Evolutionary conservation across 2,113 vertebrate species (phyloP).

Genomic region (Clarias gariepinus): DNA sequence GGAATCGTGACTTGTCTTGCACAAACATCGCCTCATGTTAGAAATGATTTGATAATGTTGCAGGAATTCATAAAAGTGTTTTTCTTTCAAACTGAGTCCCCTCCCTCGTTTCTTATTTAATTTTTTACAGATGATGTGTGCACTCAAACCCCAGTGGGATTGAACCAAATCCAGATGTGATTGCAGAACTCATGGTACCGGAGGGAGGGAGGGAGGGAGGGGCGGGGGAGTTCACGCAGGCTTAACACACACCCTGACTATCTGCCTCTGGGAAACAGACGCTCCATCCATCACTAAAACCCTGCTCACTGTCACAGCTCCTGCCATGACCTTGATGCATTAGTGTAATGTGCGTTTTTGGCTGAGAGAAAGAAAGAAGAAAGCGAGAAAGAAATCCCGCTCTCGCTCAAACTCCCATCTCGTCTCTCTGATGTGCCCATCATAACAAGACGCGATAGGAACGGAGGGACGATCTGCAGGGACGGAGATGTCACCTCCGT

Average conservation of each 20-base stretch:
- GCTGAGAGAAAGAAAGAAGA: slow-evolving; percentile 9
- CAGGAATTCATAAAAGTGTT: not conserved
- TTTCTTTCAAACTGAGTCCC: not conserved
- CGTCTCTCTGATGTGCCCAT: slow-evolving; percentile 42
- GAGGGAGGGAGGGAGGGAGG: not conserved
- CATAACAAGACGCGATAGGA: slow-evolving; percentile 53
- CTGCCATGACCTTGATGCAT: slow-evolving; percentile 29
- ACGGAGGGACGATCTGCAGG: slow-evolving; percentile 63
- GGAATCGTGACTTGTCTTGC: not conserved
- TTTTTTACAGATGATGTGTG: slow-evolving; percentile 5
- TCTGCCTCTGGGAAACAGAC: not conserved
- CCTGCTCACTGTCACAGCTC: slow-evolving; percentile 19
- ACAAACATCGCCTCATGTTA: not conserved
- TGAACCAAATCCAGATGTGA: slow-evolving; percentile 14
- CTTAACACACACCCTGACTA: slow-evolving; percentile 12
- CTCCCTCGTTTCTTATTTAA: not conserved
- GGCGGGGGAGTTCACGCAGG: not conserved
- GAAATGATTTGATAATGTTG: not conserved
- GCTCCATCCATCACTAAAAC: slow-evolving; percentile 17
- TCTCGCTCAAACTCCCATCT: slow-evolving; percentile 35
- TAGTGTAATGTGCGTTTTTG: slow-evolving; percentile 24
- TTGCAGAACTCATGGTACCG: not conserved
- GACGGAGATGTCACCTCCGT: slow-evolving; percentile 65
- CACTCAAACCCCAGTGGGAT: not conserved
- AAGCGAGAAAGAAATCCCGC: slow-evolving; percentile 1